Evolutionary conservation across 2,113 vertebrate genomes (phyloP), one percentile per base, ranked within the genome.

Genomic region (Bubo bubo): DNA sequence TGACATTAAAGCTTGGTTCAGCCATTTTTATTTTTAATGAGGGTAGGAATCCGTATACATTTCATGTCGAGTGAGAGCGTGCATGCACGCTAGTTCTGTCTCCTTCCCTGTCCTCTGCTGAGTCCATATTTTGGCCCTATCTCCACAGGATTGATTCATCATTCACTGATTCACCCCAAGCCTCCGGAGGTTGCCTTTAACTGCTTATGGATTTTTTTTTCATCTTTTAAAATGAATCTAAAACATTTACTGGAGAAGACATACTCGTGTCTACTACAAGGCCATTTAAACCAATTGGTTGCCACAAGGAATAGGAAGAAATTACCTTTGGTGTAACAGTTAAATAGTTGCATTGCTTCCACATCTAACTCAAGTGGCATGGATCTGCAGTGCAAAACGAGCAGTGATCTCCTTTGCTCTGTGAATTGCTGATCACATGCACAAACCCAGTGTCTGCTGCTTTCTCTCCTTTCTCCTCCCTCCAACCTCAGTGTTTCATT

Each of bases 281-380:
- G 75, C 18, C 26, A 39, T 15, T 71, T 45, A 43, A 74, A 62
- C 8, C 23, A n/a, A 1, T n/a, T 75, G 22, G 22, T 63, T 55
- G 49, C n/a, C 12, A 13, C 11, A 77, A 70, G 23, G n/a, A 81
- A 37, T 0, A 49, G 45, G 27, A 70, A 35, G 3, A 27, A 67
- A 50, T 75, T 55, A 17, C 17, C 41, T 30, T 10, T 14, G 30
- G 12, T 39, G 3, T n/a, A 71, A 85, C 14, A 70, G 88, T 35
- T 52, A 12, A 76, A 20, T 2, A 32, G 34, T 2, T 30, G 49
- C 27, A 9, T 6, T 58, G 43, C 28, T 67, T 56, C 47, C 27
- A 43, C 35, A 37, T 3, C 4, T 14, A 39, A 10, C 8, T 37
- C 7, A 18, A 47, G 15, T 5, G 43, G 24, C 1, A 0, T 14